Percentiles rank a stretch among this genome's conserved stretches.
phyloP scores from a whole-genome alignment of 1,140 invertebrate species.

The Cataglyphis hispanica region DNA sequence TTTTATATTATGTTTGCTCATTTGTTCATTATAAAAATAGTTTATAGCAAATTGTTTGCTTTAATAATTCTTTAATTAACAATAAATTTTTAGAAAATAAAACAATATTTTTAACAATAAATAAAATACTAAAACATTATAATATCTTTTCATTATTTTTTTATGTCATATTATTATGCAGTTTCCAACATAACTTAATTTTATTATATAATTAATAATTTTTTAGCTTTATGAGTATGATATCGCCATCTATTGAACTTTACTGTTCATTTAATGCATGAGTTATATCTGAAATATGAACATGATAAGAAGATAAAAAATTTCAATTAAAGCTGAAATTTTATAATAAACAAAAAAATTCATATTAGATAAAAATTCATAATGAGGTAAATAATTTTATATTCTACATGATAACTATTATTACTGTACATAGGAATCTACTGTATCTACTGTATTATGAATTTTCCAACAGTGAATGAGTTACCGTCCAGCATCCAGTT shows the following conservation, averaged over 20 bases:
- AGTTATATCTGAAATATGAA: neutral
- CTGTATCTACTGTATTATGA: conserved; percentile 27
- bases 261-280: neutral
- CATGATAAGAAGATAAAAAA: conserved; percentile 1
- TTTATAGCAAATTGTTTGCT: too few species aligned
- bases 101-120: too few species aligned
- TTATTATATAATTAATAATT: neutral
- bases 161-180: neutral
- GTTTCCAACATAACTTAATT: neutral
- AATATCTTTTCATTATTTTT: neutral
- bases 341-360: neutral
- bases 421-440: conserved; percentile 6
- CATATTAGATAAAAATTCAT: neutral
- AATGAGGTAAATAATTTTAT: neutral
- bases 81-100: too few species aligned
- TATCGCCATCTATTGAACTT: conserved; percentile 33
- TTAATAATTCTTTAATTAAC: too few species aligned
- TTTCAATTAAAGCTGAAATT: neutral
- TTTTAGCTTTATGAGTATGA: neutral
- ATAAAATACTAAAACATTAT: neutral
- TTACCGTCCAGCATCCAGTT: conserved; percentile 29
- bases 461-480: neutral
- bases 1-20: neutral
- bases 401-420: neutral
- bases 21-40: too few species aligned